Evolutionary conservation across 2,113 vertebrate species (phyloP).

Genomic region (Percopsis transmontana): DNA sequence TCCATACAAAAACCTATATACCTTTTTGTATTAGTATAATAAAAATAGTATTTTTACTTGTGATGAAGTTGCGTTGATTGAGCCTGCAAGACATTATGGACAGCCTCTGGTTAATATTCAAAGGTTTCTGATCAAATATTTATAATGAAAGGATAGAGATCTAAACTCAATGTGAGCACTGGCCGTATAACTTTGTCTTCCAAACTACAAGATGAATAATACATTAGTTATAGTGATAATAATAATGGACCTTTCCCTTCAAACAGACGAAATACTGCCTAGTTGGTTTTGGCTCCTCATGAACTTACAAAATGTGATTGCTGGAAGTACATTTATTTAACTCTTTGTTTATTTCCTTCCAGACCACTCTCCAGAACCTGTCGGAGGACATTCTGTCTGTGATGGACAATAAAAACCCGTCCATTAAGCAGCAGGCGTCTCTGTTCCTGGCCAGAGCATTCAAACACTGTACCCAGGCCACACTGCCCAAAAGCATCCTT

Average conservation of each 20-base stretch:
- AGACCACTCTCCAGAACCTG: conserved; percentile 94
- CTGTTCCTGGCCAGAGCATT: conserved; percentile 96
- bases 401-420: conserved; percentile 99
- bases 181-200: no score
- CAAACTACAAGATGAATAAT: no score
- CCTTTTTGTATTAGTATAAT: background rate
- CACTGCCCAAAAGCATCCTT: conserved; percentile 88
- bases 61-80: no score
- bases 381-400: conserved; percentile 93
- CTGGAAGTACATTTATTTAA: background rate
- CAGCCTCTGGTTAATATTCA: no score
- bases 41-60: background rate
- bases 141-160: no score
- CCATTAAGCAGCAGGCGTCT: conserved; percentile 96
- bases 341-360: conserved; percentile 21
- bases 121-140: no score
- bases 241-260: no score
- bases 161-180: no score
- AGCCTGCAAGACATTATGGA: no score
- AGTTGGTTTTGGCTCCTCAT: no score
- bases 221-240: no score
- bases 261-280: no score
- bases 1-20: background rate
- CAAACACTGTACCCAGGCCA: conserved; percentile 89
- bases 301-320: background rate